Conservation (phyloP, 2,113 vertebrate genomes). For the Aldabrachelys gigantea region DNA sequence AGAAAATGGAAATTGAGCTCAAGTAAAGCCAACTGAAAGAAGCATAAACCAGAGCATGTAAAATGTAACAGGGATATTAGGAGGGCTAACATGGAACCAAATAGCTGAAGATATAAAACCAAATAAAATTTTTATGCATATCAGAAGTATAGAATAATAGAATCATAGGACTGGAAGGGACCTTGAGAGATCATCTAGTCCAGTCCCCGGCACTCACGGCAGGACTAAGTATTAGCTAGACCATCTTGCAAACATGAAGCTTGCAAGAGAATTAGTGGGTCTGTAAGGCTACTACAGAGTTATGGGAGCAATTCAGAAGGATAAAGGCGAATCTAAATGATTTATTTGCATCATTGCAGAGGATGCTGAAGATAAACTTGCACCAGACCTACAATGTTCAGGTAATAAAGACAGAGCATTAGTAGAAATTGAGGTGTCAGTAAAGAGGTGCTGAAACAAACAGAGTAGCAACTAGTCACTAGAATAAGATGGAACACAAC, state of each 20-base stretch:
- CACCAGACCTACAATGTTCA: neutral
- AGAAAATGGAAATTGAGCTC: neutral
- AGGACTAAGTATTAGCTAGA: too few relatives aligned
- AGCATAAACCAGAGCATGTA: neutral
- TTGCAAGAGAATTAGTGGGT: slow-evolving; percentile 14
- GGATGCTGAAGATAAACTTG: neutral
- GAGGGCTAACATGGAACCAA: neutral
- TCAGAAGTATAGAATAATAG: neutral
- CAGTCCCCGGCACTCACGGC: too few relatives aligned
- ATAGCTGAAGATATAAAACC: neutral
- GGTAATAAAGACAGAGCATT: neutral
- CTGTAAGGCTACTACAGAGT: neutral
- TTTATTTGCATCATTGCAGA: neutral
- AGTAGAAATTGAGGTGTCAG: neutral
- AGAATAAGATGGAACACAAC: neutral
- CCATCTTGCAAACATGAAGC: neutral
- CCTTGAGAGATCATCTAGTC: too few relatives aligned
- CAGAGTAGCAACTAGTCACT: neutral
- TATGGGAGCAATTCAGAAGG: neutral
- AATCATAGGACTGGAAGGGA: too few relatives aligned
- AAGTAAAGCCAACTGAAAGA: neutral
- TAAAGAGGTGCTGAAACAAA: neutral
- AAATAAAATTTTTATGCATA: neutral
- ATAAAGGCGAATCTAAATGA: neutral
- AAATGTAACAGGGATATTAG: slow-evolving; percentile 1